phyloP scores from a whole-genome alignment of 2,113 vertebrate genomes.

The Scomber scombrus region DNA sequence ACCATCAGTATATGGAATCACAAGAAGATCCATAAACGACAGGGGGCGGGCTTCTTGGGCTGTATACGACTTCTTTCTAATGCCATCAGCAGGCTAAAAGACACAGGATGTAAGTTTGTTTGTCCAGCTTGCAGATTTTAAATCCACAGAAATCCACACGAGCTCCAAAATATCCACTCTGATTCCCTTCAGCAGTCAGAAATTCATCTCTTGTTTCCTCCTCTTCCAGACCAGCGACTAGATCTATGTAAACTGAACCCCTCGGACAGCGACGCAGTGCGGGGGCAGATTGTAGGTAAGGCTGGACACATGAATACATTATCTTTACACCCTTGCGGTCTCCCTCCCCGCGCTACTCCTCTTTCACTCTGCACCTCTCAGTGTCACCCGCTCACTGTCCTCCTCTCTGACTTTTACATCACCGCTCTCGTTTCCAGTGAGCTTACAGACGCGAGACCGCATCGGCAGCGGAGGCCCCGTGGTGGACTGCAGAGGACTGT shows the following conservation, averaged over 20 bases:
- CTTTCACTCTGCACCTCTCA: background rate
- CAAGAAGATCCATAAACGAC: slow-evolving; percentile 99
- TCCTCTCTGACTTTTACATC: slow-evolving; percentile 29
- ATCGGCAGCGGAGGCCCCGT: slow-evolving; percentile 95
- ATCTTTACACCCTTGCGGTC: background rate
- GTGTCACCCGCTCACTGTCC: background rate
- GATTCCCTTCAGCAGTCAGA: background rate
- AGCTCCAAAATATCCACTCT: background rate
- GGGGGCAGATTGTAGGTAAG: slow-evolving; percentile 99
- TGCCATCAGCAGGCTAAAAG: slow-evolving; percentile 97
- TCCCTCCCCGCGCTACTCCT: background rate
- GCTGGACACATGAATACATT: background rate
- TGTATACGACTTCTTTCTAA: slow-evolving; percentile 97
- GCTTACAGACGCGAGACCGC: slow-evolving; percentile 96
- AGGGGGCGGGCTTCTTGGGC: slow-evolving; percentile 97
- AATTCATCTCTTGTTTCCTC: background rate
- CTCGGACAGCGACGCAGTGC: slow-evolving; percentile 96
- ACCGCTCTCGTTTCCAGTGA: slow-evolving; percentile 85
- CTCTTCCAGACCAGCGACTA: slow-evolving; percentile 94
- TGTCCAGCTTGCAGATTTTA: background rate
- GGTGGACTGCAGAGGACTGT: slow-evolving; percentile 95
- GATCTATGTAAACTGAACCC: slow-evolving; percentile 99
- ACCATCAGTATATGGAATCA: slow-evolving; percentile 99
- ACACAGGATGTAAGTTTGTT: slow-evolving; percentile 94
- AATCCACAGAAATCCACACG: background rate